Conservation (phyloP, 2,888 invertebrate species). For the Campoletis raptor region DNA sequence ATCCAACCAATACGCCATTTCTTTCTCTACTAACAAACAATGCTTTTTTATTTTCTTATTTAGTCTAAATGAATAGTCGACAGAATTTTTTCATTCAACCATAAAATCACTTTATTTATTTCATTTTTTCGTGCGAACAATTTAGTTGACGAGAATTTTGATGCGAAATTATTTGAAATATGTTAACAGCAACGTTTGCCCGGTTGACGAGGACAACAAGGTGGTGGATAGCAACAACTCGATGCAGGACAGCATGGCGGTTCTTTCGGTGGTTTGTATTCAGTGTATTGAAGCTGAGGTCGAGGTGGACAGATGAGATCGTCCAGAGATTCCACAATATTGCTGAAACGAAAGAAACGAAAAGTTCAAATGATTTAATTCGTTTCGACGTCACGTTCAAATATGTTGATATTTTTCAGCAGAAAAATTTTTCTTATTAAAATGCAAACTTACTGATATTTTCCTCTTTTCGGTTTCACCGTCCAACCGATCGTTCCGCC, state of each 20-base stretch:
- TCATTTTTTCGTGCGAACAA: neutral
- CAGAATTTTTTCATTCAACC: neutral
- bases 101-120: conserved; percentile 26
- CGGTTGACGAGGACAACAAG: conserved; percentile 67
- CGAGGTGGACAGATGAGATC: conserved; percentile 60
- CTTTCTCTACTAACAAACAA: neutral
- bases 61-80: neutral
- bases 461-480: conserved; percentile 60
- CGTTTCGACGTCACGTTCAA: neutral
- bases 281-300: conserved; percentile 54
- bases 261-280: conserved; percentile 57
- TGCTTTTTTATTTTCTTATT: neutral
- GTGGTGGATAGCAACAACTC: conserved; percentile 65
- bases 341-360: conserved; percentile 52
- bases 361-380: neutral
- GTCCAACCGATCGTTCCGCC: conserved; percentile 64
- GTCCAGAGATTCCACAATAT: conserved; percentile 67
- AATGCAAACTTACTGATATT: conserved; percentile 64
- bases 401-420: neutral
- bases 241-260: conserved; percentile 66
- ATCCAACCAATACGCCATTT: neutral
- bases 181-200: conserved; percentile 67
- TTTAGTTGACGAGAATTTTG: conserved; percentile 4
- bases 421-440: no score
- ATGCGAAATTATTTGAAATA: conserved; percentile 14